A percentile compares a stretch with the other conserved stretches of the same genome.
phyloP scores from a whole-genome alignment of 2,113 vertebrate species.

The Shinisaurus crocodilurus region DNA sequence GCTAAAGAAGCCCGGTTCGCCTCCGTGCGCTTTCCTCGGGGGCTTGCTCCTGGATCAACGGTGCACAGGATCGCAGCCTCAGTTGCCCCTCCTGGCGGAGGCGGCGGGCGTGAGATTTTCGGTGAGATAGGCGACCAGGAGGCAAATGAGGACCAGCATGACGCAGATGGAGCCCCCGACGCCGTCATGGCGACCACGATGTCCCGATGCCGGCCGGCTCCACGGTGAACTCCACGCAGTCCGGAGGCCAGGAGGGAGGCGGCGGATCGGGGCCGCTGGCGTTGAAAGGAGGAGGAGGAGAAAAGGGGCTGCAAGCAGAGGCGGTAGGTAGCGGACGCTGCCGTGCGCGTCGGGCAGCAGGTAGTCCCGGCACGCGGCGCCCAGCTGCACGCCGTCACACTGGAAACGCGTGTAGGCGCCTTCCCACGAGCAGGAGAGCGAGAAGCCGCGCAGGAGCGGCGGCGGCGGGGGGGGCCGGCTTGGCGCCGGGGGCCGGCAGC shows the following conservation, averaged over 20 bases:
- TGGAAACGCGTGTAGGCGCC: conserved; percentile 94
- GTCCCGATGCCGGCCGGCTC: conserved; percentile 90
- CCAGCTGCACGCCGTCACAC: conserved; percentile 89
- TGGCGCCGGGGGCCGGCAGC: not conserved
- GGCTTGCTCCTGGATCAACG: not conserved
- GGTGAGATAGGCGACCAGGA: conserved; percentile 96
- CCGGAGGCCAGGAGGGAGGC: conserved; percentile 60
- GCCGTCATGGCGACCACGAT: conserved; percentile 98
- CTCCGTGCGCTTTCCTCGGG: not conserved
- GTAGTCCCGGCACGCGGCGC: conserved; percentile 88
- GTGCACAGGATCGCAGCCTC: not conserved
- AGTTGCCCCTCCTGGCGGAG: conserved; percentile 45
- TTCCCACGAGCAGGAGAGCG: conserved; percentile 94
- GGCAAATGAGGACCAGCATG: conserved; percentile 97
- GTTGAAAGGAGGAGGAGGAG: not conserved
- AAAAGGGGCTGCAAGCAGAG: conserved; percentile 87
- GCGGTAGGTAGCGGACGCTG: conserved; percentile 90
- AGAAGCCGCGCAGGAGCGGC: conserved; percentile 77
- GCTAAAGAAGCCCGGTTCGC: not conserved
- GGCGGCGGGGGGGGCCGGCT: not conserved
- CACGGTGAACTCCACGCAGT: conserved; percentile 91
- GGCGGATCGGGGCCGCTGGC: conserved; percentile 41
- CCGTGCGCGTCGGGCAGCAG: conserved; percentile 90
- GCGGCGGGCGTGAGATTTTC: conserved; percentile 91
- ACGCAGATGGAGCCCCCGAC: conserved; percentile 97